Evolutionary conservation across 2,888 invertebrate genomes (phyloP).

Genomic region (Unio pictorum): DNA sequence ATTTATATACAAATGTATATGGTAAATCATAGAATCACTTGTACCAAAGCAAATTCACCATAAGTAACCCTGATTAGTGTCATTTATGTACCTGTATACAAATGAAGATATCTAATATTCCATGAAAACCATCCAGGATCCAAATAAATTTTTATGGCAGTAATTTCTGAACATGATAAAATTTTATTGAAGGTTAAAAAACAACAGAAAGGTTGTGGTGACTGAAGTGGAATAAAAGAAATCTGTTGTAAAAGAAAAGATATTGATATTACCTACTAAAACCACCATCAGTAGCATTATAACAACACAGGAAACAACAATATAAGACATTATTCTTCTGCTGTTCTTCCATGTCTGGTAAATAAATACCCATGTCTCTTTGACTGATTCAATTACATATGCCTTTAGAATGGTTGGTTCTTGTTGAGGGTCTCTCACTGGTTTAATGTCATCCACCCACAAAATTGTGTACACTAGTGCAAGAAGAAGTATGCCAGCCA

Average conservation of each 20-base stretch:
- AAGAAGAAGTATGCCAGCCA: constrained; percentile 59
- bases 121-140: no score
- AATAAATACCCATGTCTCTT: constrained; percentile 42
- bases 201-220: not conserved
- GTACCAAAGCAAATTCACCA: no score
- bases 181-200: no score
- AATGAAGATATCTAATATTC: no score
- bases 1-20: no score
- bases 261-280: constrained; percentile 45
- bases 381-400: constrained; percentile 20
- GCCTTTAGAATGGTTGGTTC: constrained; percentile 1
- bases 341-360: constrained; percentile 34
- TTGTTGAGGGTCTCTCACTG: constrained; percentile 5
- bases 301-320: constrained; percentile 38
- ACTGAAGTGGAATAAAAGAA: not conserved
- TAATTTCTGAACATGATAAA: no score
- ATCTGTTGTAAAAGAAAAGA: not conserved
- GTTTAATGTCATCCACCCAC: constrained; percentile 47
- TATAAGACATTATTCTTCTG: constrained; percentile 15
- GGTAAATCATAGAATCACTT: no score
- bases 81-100: no score
- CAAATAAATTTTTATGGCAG: no score
- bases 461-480: constrained; percentile 68
- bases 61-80: no score
- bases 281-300: constrained; percentile 42